Evolutionary conservation across 2,888 invertebrate species (phyloP), one percentile per base, ranked within the genome.

Genomic region (Linyphia triangularis): DNA sequence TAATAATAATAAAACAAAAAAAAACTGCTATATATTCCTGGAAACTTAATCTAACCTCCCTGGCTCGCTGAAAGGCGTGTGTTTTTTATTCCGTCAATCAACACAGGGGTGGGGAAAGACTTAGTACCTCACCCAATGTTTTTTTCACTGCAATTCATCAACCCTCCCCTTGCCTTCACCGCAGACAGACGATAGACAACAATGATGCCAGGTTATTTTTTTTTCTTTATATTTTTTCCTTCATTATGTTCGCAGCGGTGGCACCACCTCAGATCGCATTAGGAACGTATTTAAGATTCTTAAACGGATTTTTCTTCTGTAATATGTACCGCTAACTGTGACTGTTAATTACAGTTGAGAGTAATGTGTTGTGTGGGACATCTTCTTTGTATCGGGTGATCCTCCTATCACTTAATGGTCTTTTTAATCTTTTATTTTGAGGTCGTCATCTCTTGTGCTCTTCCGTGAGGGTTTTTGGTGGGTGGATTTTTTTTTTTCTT

Each of bases 181-280:
- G 3, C 73, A 84, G 84, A 84, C 84, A 37, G 59, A 37, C 59
- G 81, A 81, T 81, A 81, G 81, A 81, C 81, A 81, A 81, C 81
- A 81, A 81, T 77, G 63, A 37, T n/a, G 77, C 33, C 40, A 33
- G 26, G 16, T 28, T 40, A 63, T 37, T 40, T 59, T 63, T 77
- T 33, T 63, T 63, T 22, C 59, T 67, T 67, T 4, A 33, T 30
- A 30, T 10, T 67, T 59, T 57, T 59, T 24, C 37, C 61, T 33
- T 69, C 69, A 82, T 82, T 82, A 82, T 33, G 69, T 81, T 51
- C 40, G 22, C 43, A 40, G 19, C 59, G 33, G 10, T 37, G 59
- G 26, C 81, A 61, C 70, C 81, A 82, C 81, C 81, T 82, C 61
- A 33, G 13, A 59, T 81, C 26, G 19, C 61, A 82, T 82, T 82